These are phyloP conservation scores for Callocephalon fimbriatum DNA, from an alignment of 2,113 vertebrate genomes.

Conservation along the genomic window DNA sequence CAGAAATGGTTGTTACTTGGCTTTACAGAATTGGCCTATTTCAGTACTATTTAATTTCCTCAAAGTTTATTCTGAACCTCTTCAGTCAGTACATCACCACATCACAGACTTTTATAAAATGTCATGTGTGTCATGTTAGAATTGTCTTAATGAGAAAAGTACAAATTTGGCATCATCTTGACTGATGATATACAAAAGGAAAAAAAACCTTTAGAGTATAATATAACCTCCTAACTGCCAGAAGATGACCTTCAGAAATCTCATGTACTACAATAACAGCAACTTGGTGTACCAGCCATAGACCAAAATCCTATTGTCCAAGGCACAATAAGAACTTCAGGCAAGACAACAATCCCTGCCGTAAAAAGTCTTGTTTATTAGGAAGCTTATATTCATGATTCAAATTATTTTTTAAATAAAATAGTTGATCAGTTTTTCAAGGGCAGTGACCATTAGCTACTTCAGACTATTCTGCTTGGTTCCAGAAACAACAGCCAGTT, in stretches of 20 bases:
- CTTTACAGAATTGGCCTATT: constrained; percentile 43
- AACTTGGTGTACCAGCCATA: not conserved
- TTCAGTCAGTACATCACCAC: constrained; percentile 1
- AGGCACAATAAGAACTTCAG: not conserved
- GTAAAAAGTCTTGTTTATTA: not conserved
- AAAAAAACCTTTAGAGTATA: not conserved
- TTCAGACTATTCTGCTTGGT: not conserved
- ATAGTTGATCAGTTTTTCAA: not conserved
- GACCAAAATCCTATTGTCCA: not conserved
- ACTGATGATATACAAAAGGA: not conserved
- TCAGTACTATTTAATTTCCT: constrained; percentile 47
- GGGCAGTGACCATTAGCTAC: not conserved
- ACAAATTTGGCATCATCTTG: not conserved
- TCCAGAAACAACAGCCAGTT: not conserved
- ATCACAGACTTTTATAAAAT: constrained; percentile 2
- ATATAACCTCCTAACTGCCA: not conserved
- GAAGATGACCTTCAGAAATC: not conserved
- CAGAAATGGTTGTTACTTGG: constrained; percentile 23
- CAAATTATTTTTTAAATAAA: not conserved
- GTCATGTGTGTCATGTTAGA: not conserved
- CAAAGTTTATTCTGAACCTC: constrained; percentile 9
- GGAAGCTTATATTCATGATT: not conserved
- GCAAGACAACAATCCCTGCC: not conserved
- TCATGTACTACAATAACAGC: not conserved
- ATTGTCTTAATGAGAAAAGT: not conserved